These are phyloP conservation scores for Boloria euphrosyne DNA, from an alignment of 2,888 invertebrate genomes.

Conservation along the genomic window DNA sequence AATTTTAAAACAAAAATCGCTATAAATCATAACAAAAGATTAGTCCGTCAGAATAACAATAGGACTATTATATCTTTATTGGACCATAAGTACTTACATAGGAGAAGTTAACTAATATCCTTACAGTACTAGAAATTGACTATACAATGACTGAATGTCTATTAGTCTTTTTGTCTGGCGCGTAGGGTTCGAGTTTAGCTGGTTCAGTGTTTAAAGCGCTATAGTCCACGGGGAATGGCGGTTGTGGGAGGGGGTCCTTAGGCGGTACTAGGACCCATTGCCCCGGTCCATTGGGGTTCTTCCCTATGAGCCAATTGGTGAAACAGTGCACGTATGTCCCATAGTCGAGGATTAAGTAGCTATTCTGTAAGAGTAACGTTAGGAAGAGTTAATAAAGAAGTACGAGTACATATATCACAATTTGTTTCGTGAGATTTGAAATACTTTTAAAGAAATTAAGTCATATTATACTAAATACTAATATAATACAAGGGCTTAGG, in stretches of 20 bases:
- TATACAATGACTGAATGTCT: constrained; percentile 87
- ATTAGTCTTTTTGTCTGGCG: constrained; percentile 85
- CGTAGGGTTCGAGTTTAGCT: constrained; percentile 86
- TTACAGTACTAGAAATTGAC: constrained; percentile 21
- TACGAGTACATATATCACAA: too few species aligned
- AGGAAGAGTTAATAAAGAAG: too few species aligned
- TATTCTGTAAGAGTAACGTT: constrained; percentile 77
- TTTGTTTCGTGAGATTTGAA: too few species aligned
- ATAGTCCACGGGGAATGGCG: constrained; percentile 88
- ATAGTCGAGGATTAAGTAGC: constrained; percentile 85
- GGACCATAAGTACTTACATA: background rate
- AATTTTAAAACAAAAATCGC: too few species aligned
- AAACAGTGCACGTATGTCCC: constrained; percentile 87
- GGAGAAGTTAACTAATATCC: background rate
- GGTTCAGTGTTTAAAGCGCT: constrained; percentile 87
- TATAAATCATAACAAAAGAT: too few species aligned
- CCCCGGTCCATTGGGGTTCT: constrained; percentile 89
- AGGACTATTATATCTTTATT: background rate
- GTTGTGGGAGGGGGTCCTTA: constrained; percentile 77
- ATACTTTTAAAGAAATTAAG: too few species aligned
- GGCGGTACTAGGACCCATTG: constrained; percentile 87
- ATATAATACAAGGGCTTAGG: too few species aligned
- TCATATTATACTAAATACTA: too few species aligned
- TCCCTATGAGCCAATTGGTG: constrained; percentile 88
- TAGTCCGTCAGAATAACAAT: too few species aligned